These are phyloP conservation scores for Drosophila guanche DNA, from an alignment of 1,140 invertebrate genomes.

Conservation along the genomic window DNA sequence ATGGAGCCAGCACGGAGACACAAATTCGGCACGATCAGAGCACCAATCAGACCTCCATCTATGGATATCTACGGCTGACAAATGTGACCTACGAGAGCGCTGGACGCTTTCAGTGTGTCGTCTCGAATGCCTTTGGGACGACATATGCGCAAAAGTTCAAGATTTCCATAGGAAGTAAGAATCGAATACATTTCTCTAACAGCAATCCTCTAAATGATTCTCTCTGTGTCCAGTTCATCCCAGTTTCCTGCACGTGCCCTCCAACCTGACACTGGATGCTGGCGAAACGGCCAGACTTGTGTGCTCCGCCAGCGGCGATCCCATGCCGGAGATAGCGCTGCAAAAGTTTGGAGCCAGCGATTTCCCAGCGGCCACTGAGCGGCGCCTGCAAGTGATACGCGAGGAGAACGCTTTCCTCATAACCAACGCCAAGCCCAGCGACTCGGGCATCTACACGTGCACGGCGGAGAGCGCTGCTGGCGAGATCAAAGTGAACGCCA, in stretches of 20 bases:
- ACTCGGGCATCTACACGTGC: conserved; percentile 97
- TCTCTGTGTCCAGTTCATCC: conserved; percentile 89
- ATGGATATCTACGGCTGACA: conserved; percentile 67
- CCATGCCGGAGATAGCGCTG: conserved; percentile 94
- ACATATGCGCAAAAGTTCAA: conserved; percentile 94
- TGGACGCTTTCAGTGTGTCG: conserved; percentile 96
- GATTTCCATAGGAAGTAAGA: conserved; percentile 91
- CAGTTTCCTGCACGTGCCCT: conserved; percentile 92
- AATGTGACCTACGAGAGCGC: conserved; percentile 85
- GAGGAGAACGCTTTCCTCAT: conserved; percentile 97
- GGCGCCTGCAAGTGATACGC: conserved; percentile 96
- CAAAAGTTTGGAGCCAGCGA: conserved; percentile 97
- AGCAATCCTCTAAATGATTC: neutral
- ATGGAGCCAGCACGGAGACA: conserved; percentile 67
- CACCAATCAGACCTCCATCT: conserved; percentile 74
- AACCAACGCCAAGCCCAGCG: conserved; percentile 92
- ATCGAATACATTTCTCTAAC: neutral
- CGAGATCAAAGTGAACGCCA: conserved; percentile 93
- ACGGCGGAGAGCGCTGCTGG: conserved; percentile 96
- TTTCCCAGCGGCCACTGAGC: conserved; percentile 96
- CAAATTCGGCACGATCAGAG: conserved; percentile 74
- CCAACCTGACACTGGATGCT: conserved; percentile 92
- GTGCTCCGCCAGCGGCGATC: conserved; percentile 95
- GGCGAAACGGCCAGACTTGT: conserved; percentile 94
- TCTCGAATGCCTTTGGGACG: conserved; percentile 94